A percentile compares a stretch with the other conserved stretches of the same genome.
Conservation (phyloP, 2,797 vertebrate species). For the Enteromius treurensis region DNA sequence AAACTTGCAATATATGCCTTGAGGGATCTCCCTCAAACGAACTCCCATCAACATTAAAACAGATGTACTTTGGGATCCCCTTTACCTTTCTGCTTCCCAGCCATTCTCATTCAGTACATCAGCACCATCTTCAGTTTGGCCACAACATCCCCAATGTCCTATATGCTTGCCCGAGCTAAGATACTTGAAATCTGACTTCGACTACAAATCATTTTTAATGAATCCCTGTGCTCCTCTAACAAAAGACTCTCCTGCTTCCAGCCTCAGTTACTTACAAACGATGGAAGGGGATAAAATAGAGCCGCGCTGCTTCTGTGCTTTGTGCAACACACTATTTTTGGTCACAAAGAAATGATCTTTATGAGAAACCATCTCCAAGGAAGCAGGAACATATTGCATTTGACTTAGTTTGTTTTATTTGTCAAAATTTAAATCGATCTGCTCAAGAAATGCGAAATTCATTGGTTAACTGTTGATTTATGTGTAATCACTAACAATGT, state of each 20-base stretch:
- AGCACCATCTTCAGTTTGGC: slow-evolving; percentile 48
- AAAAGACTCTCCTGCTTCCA: slow-evolving; percentile 38
- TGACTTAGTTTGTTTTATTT: slow-evolving; percentile 12
- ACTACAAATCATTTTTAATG: slow-evolving; percentile 70
- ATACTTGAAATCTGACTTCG: slow-evolving; percentile 55
- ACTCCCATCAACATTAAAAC: slow-evolving; percentile 14
- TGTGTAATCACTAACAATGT: background rate
- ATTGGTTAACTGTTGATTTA: background rate
- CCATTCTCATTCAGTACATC: slow-evolving; percentile 52
- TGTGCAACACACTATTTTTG: slow-evolving; percentile 44
- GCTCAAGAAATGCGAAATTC: background rate
- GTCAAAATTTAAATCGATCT: slow-evolving; percentile 11
- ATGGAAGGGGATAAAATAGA: slow-evolving; percentile 23
- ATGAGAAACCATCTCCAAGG: slow-evolving; percentile 24
- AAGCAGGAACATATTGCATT: slow-evolving; percentile 1
- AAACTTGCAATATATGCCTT: background rate
- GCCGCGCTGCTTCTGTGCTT: slow-evolving; percentile 23
- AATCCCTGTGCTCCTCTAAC: slow-evolving; percentile 54
- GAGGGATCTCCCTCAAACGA: background rate
- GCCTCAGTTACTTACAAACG: slow-evolving; percentile 29
- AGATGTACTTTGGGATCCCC: slow-evolving; percentile 22
- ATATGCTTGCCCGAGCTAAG: slow-evolving; percentile 28
- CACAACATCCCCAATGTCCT: slow-evolving; percentile 39
- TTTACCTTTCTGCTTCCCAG: slow-evolving; percentile 25
- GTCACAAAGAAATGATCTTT: slow-evolving; percentile 33